Conservation (phyloP, 1,140 invertebrate genomes). For the Dreissena rostriformis region DNA sequence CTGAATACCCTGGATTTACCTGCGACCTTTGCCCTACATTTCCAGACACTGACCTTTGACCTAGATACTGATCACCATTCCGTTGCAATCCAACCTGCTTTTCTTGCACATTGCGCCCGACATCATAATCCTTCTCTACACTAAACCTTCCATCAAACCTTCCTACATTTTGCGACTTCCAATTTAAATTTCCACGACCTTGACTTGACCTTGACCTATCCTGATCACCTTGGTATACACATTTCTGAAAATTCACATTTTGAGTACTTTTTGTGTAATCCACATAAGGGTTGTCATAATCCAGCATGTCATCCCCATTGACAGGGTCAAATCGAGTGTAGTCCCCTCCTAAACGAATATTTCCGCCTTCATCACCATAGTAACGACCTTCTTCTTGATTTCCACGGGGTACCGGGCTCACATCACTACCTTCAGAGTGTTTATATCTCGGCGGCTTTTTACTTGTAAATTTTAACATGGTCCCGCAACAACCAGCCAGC, state of each 20-base stretch:
- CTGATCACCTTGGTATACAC: background rate
- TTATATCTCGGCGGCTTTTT: constrained; percentile 54
- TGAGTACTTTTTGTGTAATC: constrained; percentile 3
- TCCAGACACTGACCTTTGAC: too few relatives aligned
- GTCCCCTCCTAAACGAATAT: constrained; percentile 15
- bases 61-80: constrained; percentile 10
- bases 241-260: background rate
- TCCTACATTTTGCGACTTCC: constrained; percentile 52
- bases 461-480: constrained; percentile 54
- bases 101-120: background rate
- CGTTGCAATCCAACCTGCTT: constrained; percentile 43
- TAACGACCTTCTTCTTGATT: constrained; percentile 23
- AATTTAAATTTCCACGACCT: constrained; percentile 5
- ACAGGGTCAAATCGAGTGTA: constrained; percentile 39
- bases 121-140: background rate
- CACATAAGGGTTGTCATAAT: background rate
- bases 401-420: background rate
- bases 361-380: constrained; percentile 34
- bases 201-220: background rate
- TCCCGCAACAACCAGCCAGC: background rate
- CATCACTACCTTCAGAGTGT: constrained; percentile 35
- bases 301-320: constrained; percentile 47
- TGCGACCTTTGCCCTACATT: constrained; percentile 38
- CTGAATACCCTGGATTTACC: constrained; percentile 39
- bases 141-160: constrained; percentile 35